Evolutionary conservation across 2,113 vertebrate genomes (phyloP), one percentile per base, ranked within the genome.

Genomic region (Lepisosteus oculatus): DNA sequence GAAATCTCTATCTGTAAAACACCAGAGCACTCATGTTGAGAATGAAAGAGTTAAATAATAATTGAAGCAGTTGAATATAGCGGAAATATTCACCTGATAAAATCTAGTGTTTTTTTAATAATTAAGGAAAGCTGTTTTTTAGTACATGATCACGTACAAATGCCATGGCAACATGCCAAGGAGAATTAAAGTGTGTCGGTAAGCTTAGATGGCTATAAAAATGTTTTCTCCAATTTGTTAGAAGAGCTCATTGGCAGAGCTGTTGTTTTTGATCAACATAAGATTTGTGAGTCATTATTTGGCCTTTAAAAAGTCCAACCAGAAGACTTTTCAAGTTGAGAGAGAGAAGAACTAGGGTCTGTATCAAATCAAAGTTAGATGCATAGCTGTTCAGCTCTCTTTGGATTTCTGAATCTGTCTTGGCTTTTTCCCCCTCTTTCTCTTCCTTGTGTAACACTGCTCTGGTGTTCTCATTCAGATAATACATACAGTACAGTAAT

Each of bases 31-130:
- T 45, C 42, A 67, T 57, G 63, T 62, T 61, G 59, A 43, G 9
- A 47, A 41, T 47, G 68, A 69, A 61, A 47, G n/a, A 43, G 55
- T 67, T 72, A 55, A 44, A 14, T 47, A 47, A 64, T 72, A 78
- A 78, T 77, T 76, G 67, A 77, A 74, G 65, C 72, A 56, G 64
- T 41, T 29, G 59, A 79, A 72, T 70, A 73, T 74, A 84, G 72
- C 76, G 66, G 14, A 72, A 63, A 72, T 76, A 69, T 77, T 79
- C 75, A 69, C 55, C 63, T 72, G 65, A 69, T 74, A 65, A 78
- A 70, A 61, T 55, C 62, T 13, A 69, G 51, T 61, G 67, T 64
- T 71, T 74, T 74, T 77, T 78, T 72, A 78, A 69, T 73, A 72
- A 80, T 79, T 74, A 75, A 75, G 73, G 8, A 45, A 57, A 43